A percentile compares a stretch with the other conserved stretches of the same genome.
These are phyloP conservation scores for Syngnathus acus DNA, from an alignment of 2,797 vertebrate genomes.

Conservation along the genomic window DNA sequence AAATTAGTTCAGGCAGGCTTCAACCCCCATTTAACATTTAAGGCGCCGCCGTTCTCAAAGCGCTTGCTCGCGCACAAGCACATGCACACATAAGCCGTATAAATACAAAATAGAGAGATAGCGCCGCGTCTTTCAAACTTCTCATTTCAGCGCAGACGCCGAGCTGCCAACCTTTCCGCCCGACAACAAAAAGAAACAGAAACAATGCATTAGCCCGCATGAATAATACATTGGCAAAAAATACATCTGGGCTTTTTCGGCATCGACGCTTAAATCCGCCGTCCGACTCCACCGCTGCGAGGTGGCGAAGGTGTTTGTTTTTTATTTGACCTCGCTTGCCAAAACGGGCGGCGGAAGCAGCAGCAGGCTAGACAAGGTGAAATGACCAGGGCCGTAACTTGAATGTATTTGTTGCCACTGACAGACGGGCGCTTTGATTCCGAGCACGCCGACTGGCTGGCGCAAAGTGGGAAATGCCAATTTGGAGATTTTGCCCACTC, in stretches of 20 bases:
- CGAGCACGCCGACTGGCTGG: no score
- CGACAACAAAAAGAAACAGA: slow-evolving; percentile 71
- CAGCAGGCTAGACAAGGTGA: no score
- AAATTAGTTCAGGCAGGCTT: slow-evolving; percentile 86
- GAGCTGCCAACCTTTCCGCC: slow-evolving; percentile 71
- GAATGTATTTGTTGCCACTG: no score
- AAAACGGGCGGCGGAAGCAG: no score
- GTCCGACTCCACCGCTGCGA: background rate
- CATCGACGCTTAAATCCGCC: slow-evolving; percentile 3
- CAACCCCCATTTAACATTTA: slow-evolving; percentile 86
- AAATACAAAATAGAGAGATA: slow-evolving; percentile 54
- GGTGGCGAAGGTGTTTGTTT: background rate
- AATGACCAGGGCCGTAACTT: no score
- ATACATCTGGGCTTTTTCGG: slow-evolving; percentile 25
- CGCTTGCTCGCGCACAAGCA: slow-evolving; percentile 78
- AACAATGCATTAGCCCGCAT: slow-evolving; percentile 77
- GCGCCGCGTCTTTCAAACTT: slow-evolving; percentile 74
- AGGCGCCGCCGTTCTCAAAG: slow-evolving; percentile 77
- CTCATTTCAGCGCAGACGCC: slow-evolving; percentile 76
- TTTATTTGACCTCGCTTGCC: background rate
- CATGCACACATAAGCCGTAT: slow-evolving; percentile 24
- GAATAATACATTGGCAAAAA: slow-evolving; percentile 71
- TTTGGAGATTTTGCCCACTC: no score
- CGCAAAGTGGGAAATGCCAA: no score
- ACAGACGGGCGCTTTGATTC: no score